These are phyloP conservation scores for Drosophila oshimai DNA, from an alignment of 1,140 invertebrate species.

Conservation along the genomic window DNA sequence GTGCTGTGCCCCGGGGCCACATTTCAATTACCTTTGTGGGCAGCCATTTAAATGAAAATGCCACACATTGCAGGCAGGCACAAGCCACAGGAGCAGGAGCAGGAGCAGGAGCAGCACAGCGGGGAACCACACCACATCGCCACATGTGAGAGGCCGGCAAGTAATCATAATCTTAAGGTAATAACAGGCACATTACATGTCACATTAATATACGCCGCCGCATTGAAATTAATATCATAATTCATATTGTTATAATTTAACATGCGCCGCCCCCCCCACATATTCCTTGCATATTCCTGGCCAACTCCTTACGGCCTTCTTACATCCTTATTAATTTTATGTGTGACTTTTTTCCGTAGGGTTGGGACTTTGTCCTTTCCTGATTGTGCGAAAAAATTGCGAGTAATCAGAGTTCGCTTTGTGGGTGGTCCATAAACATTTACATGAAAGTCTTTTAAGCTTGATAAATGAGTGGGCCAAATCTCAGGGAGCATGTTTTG, in stretches of 20 bases:
- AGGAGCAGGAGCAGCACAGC: slow-evolving; percentile 6
- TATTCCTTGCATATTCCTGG: not conserved
- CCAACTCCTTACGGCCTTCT: slow-evolving; percentile 10
- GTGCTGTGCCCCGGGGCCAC: slow-evolving; percentile 28
- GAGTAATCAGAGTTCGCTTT: slow-evolving; percentile 50
- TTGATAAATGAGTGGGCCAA: slow-evolving; percentile 65
- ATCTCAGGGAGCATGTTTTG: not conserved
- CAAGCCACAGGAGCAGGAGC: slow-evolving; percentile 41
- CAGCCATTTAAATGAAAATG: slow-evolving; percentile 79
- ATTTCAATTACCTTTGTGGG: slow-evolving; percentile 78
- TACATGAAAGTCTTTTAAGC: slow-evolving; percentile 70
- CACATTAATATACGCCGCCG: slow-evolving; percentile 70
- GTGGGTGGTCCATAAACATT: slow-evolving; percentile 51
- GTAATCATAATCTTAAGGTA: slow-evolving; percentile 80
- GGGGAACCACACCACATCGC: slow-evolving; percentile 35
- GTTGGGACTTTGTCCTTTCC: slow-evolving; percentile 24
- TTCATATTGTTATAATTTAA: slow-evolving; percentile 78
- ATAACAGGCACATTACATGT: slow-evolving; percentile 80
- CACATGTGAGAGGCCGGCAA: slow-evolving; percentile 53
- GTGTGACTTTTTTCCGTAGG: slow-evolving; percentile 59
- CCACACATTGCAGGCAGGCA: slow-evolving; percentile 68
- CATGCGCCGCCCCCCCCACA: slow-evolving; percentile 47
- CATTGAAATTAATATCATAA: slow-evolving; percentile 79
- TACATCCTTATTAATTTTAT: slow-evolving; percentile 75
- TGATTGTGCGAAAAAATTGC: slow-evolving; percentile 58